phyloP scores from a whole-genome alignment of 2,797 vertebrate genomes.

The Acrossocheilus wenchowensis region DNA sequence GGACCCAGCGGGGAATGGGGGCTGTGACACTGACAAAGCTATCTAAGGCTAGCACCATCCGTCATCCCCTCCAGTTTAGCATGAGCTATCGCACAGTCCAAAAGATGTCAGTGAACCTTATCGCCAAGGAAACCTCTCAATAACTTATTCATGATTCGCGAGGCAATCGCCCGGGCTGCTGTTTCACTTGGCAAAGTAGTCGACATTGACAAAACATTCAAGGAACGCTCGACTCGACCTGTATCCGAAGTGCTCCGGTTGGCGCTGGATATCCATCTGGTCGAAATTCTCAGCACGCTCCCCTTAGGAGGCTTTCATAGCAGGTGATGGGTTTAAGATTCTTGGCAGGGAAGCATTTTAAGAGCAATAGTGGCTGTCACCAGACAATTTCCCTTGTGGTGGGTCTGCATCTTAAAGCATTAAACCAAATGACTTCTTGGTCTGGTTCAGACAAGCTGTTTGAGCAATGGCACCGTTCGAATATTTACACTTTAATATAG shows the following conservation, averaged over 20 bases:
- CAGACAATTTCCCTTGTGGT: conserved; percentile 53
- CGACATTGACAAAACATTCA: conserved; percentile 64
- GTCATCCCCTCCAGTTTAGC: conserved; percentile 63
- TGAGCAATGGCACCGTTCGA: conserved; percentile 34
- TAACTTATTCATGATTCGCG: conserved; percentile 65
- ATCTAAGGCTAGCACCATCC: conserved; percentile 57
- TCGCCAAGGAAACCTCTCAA: conserved; percentile 66
- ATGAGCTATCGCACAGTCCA: conserved; percentile 65
- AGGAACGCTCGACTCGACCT: conserved; percentile 50
- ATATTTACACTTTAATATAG: conserved; percentile 48
- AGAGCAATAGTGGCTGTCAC: conserved; percentile 56
- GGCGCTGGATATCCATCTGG: conserved; percentile 53
- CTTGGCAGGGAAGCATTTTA: conserved; percentile 56
- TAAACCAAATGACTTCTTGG: conserved; percentile 44
- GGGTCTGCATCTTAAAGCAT: conserved; percentile 48
- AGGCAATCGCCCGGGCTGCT: conserved; percentile 57
- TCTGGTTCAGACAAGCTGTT: conserved; percentile 34
- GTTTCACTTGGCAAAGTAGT: conserved; percentile 61
- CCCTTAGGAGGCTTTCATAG: conserved; percentile 48
- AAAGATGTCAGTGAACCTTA: conserved; percentile 65
- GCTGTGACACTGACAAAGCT: conserved; percentile 64
- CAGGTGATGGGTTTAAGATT: conserved; percentile 55
- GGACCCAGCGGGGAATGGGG: conserved; percentile 48
- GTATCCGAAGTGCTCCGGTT: conserved; percentile 46
- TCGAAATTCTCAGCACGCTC: conserved; percentile 47